Conservation (phyloP, 2,113 vertebrate genomes). For the Todiramphus saurophagus region DNA sequence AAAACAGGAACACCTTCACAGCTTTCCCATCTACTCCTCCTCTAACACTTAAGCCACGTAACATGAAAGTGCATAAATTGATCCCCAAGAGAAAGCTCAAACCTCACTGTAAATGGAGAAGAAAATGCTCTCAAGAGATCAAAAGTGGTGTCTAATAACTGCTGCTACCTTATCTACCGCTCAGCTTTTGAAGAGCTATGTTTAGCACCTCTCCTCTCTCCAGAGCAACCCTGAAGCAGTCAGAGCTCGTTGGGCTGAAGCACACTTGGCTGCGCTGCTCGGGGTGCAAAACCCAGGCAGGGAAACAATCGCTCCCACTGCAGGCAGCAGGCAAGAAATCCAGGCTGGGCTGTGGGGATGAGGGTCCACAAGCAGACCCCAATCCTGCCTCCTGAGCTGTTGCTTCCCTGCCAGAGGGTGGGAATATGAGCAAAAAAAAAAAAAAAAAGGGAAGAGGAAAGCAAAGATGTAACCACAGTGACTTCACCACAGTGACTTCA, state of each 20-base stretch:
- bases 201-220: constrained; percentile 14
- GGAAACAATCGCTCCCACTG: neutral
- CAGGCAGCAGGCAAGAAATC: neutral
- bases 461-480: neutral
- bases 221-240: neutral
- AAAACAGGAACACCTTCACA: neutral
- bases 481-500: neutral
- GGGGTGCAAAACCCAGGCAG: neutral
- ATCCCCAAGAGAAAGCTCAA: neutral
- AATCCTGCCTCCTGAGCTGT: neutral
- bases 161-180: neutral
- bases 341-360: neutral
- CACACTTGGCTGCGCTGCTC: neutral
- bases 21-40: neutral
- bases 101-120: constrained; percentile 3
- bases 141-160: constrained; percentile 18
- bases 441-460: neutral
- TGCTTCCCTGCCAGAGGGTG: neutral
- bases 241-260: neutral
- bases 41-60: neutral
- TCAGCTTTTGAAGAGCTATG: constrained; percentile 13
- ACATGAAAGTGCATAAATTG: constrained; percentile 7
- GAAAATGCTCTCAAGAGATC: constrained; percentile 41
- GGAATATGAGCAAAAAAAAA: fast-evolving
- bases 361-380: neutral